Conservation (phyloP, 2,888 invertebrate genomes). For the Hyppa rectilinea region DNA sequence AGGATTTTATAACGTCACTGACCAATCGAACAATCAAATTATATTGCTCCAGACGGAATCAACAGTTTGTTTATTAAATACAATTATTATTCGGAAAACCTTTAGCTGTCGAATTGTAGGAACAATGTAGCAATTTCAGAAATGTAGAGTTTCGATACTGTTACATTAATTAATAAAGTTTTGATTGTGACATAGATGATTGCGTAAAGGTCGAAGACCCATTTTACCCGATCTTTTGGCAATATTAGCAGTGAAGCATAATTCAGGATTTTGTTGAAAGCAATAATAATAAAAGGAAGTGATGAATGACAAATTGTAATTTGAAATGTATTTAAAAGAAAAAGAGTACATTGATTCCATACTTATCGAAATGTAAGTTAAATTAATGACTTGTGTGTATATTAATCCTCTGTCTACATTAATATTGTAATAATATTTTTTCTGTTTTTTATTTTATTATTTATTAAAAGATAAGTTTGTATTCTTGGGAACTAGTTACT, state of each 20-base stretch:
- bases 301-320: not conserved
- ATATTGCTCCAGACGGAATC: not conserved
- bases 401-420: not conserved
- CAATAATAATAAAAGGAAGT: not conserved
- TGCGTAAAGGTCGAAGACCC: too few relatives aligned
- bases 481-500: too few relatives aligned
- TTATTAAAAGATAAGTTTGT: too few relatives aligned
- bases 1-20: not conserved
- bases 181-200: slow-evolving; percentile 1
- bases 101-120: not conserved
- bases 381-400: not conserved
- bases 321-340: not conserved
- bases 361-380: not conserved
- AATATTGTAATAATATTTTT: too few relatives aligned
- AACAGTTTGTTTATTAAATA: not conserved
- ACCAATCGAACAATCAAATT: not conserved
- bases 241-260: not conserved
- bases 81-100: not conserved
- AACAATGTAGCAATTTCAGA: slow-evolving; percentile 1
- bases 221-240: not conserved
- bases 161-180: slow-evolving; percentile 25
- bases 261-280: not conserved
- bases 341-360: not conserved
- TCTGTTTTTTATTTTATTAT: too few relatives aligned
- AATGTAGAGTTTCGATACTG: slow-evolving; percentile 11